phyloP scores from a whole-genome alignment of 2,113 vertebrate species.

The Cyphomyrus discorhynchus region DNA sequence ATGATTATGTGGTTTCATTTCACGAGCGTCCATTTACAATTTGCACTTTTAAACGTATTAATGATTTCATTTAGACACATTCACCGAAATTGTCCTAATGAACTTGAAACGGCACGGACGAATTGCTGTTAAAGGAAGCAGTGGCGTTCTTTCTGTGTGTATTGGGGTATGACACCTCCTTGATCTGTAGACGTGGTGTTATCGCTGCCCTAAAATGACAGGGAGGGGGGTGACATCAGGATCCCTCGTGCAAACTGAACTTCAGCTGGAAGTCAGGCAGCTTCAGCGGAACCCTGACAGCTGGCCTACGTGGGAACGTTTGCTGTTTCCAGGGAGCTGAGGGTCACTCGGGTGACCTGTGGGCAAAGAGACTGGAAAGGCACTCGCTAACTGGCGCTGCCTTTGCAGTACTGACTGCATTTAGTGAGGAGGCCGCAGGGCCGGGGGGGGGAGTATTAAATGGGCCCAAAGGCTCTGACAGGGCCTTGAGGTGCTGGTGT shows the following conservation, averaged over 20 bases:
- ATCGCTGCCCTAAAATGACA: background rate
- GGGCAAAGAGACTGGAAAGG: background rate
- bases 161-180: background rate
- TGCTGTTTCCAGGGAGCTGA: background rate
- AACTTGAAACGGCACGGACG: background rate
- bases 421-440: background rate
- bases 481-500: background rate
- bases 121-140: background rate
- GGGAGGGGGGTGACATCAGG: background rate
- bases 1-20: background rate
- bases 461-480: background rate
- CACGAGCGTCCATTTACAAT: background rate
- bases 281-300: background rate
- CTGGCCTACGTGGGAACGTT: background rate
- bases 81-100: background rate
- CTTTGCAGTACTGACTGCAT: background rate
- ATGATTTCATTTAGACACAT: background rate
- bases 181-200: background rate
- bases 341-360: background rate
- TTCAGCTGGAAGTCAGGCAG: background rate
- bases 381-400: background rate
- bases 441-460: background rate
- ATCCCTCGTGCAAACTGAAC: background rate
- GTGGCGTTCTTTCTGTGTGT: background rate
- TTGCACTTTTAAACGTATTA: background rate